Percentiles rank a stretch among this genome's conserved stretches.
Conservation (phyloP, 2,113 vertebrate genomes). For the Illadopsis cleaveri region DNA sequence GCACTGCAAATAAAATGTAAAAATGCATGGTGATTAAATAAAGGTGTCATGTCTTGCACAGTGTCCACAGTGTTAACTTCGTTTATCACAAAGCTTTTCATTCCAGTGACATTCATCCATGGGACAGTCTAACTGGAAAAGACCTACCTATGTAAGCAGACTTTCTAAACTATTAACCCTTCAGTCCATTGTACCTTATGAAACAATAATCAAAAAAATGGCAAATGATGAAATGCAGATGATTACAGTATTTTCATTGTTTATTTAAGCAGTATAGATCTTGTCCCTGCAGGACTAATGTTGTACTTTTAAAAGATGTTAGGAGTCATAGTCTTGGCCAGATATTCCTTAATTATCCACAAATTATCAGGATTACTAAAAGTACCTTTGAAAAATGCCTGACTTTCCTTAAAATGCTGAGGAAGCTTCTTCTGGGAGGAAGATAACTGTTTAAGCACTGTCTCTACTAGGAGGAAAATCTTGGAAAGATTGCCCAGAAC, state of each 20-base stretch:
- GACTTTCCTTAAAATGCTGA: not conserved
- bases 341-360: not conserved
- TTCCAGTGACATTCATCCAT: not conserved
- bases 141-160: not conserved
- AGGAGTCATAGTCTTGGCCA: not conserved
- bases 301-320: not conserved
- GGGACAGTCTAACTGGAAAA: not conserved
- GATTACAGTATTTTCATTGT: not conserved
- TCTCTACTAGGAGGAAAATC: not conserved
- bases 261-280: not conserved
- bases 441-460: not conserved
- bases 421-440: not conserved
- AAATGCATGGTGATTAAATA: not conserved
- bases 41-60: not conserved
- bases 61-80: not conserved
- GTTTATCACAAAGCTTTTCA: not conserved
- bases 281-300: not conserved
- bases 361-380: not conserved
- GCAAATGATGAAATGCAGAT: not conserved
- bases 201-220: not conserved
- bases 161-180: not conserved
- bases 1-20: not conserved
- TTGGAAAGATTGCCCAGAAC: not conserved
- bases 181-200: not conserved
- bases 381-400: not conserved